These are phyloP conservation scores for Gymnarchus niloticus DNA, from an alignment of 2,113 vertebrate species.

Conservation along the genomic window DNA sequence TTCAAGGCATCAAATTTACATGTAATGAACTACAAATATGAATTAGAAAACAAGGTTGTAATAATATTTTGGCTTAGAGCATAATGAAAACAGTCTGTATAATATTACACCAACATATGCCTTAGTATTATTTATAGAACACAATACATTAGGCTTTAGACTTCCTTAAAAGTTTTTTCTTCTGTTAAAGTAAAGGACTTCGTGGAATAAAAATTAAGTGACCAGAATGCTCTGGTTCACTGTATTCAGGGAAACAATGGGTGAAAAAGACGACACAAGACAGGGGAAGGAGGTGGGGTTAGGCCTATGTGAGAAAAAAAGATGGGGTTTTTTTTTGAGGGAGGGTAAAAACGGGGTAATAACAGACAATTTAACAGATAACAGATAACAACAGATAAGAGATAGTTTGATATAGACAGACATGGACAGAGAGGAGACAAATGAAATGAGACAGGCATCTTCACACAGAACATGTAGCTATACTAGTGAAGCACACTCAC, in stretches of 20 bases:
- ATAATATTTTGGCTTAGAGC: not conserved
- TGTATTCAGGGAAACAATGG: not conserved
- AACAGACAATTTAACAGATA: too few species aligned
- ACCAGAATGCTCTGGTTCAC: conserved; percentile 8
- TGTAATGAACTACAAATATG: not conserved
- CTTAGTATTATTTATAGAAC: not conserved
- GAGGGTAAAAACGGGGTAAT: not conserved
- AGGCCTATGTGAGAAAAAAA: not conserved
- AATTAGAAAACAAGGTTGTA: not conserved
- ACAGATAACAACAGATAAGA: too few species aligned
- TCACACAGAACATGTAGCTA: not conserved
- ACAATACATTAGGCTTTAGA: too few species aligned
- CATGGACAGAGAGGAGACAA: not conserved
- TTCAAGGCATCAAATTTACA: not conserved
- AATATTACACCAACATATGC: not conserved
- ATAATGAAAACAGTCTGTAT: not conserved
- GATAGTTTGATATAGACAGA: not conserved
- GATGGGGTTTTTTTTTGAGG: not conserved
- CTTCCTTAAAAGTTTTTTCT: too few species aligned
- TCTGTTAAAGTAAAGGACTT: too few species aligned
- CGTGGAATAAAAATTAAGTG: not conserved
- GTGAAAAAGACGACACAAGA: not conserved
- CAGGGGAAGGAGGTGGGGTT: not conserved
- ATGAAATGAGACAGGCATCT: not conserved
- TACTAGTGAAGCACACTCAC: not conserved